Evolutionary conservation across 2,113 vertebrate genomes (phyloP).

Genomic region (Pterocles burchelli): DNA sequence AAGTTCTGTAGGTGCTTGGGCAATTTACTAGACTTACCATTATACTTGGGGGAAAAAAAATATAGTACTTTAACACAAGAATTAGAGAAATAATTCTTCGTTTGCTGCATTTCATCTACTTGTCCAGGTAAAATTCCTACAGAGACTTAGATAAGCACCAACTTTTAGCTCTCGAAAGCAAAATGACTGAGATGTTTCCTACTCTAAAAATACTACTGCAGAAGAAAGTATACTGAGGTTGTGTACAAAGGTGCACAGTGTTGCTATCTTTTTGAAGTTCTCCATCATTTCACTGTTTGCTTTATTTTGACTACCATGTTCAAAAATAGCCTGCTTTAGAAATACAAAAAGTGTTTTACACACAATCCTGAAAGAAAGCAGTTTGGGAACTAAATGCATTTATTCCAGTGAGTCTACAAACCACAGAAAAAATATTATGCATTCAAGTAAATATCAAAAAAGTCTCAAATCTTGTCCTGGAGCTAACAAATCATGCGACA

Average conservation of each 20-base stretch:
- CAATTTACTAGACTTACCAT: neutral
- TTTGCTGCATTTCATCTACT: neutral
- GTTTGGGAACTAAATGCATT: neutral
- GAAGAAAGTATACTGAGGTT: neutral
- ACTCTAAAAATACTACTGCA: neutral
- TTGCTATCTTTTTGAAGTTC: neutral
- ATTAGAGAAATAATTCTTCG: neutral
- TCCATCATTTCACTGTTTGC: neutral
- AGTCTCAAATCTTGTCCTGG: neutral
- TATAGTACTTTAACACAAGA: neutral
- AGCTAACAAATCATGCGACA: neutral
- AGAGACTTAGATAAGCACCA: neutral
- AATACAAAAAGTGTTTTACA: neutral
- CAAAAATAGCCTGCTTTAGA: neutral
- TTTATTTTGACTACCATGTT: neutral
- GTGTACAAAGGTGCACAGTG: neutral
- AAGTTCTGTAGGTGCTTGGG: neutral
- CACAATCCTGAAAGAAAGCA: rapidly evolving
- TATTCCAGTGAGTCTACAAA: neutral
- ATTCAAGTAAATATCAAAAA: neutral
- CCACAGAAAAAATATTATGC: neutral
- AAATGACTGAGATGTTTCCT: neutral
- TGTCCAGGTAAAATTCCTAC: neutral
- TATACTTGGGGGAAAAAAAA: neutral
- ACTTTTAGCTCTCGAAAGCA: neutral